phyloP scores from a whole-genome alignment of 1,140 invertebrate genomes.

The Drosophila asahinai region DNA sequence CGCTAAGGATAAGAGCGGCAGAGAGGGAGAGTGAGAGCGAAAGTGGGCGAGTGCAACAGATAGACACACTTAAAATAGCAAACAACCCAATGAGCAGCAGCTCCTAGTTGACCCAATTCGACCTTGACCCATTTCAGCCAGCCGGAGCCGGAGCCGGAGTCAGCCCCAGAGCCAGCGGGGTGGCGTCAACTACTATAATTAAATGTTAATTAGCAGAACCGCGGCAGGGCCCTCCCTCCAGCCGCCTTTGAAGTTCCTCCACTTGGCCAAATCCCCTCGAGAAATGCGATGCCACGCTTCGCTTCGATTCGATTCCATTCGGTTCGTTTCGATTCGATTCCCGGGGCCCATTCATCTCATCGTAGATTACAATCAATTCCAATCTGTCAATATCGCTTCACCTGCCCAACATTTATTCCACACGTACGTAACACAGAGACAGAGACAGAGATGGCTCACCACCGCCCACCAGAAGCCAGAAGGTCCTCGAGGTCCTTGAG shows the following conservation, averaged over 20 bases:
- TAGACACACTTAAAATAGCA: constrained; percentile 64
- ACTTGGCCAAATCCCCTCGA: constrained; percentile 20
- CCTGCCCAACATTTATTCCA: constrained; percentile 42
- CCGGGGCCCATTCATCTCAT: constrained; percentile 45
- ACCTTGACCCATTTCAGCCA: constrained; percentile 72
- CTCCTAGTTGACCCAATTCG: constrained; percentile 75
- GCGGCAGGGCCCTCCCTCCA: background rate
- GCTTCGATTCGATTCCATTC: constrained; percentile 11
- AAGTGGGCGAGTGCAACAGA: constrained; percentile 36
- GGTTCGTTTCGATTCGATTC: constrained; percentile 23
- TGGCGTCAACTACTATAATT: constrained; percentile 39
- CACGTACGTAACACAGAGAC: constrained; percentile 3
- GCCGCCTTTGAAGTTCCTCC: constrained; percentile 26
- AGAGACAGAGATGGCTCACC: background rate
- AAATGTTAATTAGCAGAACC: constrained; percentile 52
- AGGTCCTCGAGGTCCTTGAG: constrained; percentile 3
- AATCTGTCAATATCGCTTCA: constrained; percentile 60
- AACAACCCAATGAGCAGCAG: constrained; percentile 67
- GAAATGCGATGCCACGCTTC: constrained; percentile 13
- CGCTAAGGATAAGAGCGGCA: constrained; percentile 9
- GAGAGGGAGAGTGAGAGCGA: background rate
- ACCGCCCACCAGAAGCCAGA: background rate
- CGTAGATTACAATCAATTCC: constrained; percentile 62
- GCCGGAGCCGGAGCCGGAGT: constrained; percentile 5
- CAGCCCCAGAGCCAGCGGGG: background rate